Base-by-base conservation (phyloP, 2,888 invertebrate species). In the Neoascia interrupta region DNA sequence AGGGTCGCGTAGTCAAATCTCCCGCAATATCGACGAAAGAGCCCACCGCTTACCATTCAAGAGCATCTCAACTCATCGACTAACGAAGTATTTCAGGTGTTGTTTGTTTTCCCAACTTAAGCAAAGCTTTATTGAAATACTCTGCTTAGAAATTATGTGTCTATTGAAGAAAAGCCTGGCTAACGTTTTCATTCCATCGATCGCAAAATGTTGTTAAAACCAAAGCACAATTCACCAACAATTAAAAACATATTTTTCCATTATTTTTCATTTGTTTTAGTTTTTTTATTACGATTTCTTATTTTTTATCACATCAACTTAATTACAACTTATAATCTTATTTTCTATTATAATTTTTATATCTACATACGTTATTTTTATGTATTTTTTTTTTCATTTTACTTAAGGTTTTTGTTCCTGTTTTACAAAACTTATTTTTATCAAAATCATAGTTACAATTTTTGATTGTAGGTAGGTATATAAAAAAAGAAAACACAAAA, bases 291-390 rank as follows among this genome's bases (percentile, higher is more conserved):
- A 79, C 49, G 72, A 68, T 79, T 73, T 36, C 66, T 72, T 68
- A 60, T 61, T 72, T 75, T 79, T 68, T 79, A 79, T 79, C 79
- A 79, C 79, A 79, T 79, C 79, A 79, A 79, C 79, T 79, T 79
- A 79, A 79, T 79, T 79, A 79, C 61, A 79, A 68, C 54, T 72
- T 76, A 76, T 70, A 53, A 53, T 56, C 60, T 73, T 73, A 73
- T 61, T 21, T 8, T 58, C 54, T 79, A 73, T 56, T 54, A 66
- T 68, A 61, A 45, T 54, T 56, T 60, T 41, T 68, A 63, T 72
- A 72, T 72, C 70, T 76, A 76, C 76, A 76, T 41, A n/a, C 36
- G 19, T 36, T 60, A 13, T 16, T 11, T 36, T 64, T 47, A 1
- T 31, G 28, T 53, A 41, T 26, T 18, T 51, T 31, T 47, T 37